Percentiles rank a stretch among this genome's conserved stretches.
Conservation (phyloP, 30 jellyfish, hydroid and myxozoan species). For the Aurelia sp. region DNA sequence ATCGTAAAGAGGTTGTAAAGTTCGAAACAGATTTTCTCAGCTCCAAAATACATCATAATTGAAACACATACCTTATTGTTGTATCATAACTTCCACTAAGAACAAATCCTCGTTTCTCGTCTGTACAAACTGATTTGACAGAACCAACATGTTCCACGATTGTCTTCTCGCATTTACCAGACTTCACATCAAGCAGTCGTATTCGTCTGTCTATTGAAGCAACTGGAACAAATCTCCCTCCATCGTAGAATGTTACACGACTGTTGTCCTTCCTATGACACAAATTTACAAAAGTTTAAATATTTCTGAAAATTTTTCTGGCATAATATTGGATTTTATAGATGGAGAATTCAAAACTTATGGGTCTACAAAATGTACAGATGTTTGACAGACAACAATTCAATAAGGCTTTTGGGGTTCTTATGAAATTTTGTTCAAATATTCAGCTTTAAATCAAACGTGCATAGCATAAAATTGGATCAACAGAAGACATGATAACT, state of each 20-base stretch:
- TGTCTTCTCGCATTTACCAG: constrained; percentile 73
- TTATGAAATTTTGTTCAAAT: too few relatives aligned
- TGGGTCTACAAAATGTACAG: too few relatives aligned
- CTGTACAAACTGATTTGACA: constrained; percentile 70
- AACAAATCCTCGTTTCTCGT: constrained; percentile 62
- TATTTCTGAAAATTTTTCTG: not conserved
- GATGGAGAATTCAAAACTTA: too few relatives aligned
- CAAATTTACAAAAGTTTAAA: not conserved
- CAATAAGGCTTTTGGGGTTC: too few relatives aligned
- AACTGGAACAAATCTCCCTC: constrained; percentile 77
- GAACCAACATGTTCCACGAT: constrained; percentile 91
- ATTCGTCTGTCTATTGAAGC: constrained; percentile 90
- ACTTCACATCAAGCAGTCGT: constrained; percentile 62
- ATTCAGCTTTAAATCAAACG: too few relatives aligned
- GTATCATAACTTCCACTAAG: constrained; percentile 97
- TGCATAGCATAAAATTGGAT: too few relatives aligned
- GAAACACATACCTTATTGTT: constrained; percentile 78
- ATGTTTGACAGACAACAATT: too few relatives aligned
- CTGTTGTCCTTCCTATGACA: constrained; percentile 74
- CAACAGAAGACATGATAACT: too few relatives aligned
- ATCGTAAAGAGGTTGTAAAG: too few relatives aligned
- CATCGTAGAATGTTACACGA: constrained; percentile 72
- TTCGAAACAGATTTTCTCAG: too few relatives aligned
- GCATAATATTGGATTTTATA: not conserved
- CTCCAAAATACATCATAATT: not conserved